These are phyloP conservation scores for Holcopasites calliopsidis DNA, from an alignment of 1,140 invertebrate species.

Conservation along the genomic window DNA sequence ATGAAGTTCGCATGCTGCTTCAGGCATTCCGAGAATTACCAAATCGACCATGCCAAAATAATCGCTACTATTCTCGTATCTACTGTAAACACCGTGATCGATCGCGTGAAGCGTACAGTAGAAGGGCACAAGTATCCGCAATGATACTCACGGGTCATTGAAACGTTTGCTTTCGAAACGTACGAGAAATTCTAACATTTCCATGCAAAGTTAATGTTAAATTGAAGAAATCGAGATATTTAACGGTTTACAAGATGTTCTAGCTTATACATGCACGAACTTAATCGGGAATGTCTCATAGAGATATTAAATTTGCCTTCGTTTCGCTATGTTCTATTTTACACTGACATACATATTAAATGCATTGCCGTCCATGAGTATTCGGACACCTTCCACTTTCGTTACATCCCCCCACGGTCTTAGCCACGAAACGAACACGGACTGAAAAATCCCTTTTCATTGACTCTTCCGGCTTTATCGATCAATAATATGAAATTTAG, in stretches of 20 bases:
- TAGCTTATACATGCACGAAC: not conserved
- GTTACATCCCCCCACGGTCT: no score
- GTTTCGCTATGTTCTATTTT: not conserved
- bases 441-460: no score
- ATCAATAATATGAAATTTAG: no score
- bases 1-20: not conserved
- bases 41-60: not conserved
- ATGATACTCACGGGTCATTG: not conserved
- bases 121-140: not conserved
- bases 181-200: not conserved
- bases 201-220: not conserved
- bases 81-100: conserved; percentile 3
- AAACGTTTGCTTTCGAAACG: not conserved
- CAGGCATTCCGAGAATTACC: not conserved
- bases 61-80: not conserved
- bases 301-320: not conserved
- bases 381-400: no score
- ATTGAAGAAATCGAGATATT: not conserved
- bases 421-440: no score
- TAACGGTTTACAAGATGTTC: not conserved
- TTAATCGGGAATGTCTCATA: not conserved
- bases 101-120: not conserved
- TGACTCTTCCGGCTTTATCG: no score
- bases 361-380: no score
- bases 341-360: not conserved